phyloP scores from a whole-genome alignment of 1,140 invertebrate genomes.

The Drosophila oshimai region DNA sequence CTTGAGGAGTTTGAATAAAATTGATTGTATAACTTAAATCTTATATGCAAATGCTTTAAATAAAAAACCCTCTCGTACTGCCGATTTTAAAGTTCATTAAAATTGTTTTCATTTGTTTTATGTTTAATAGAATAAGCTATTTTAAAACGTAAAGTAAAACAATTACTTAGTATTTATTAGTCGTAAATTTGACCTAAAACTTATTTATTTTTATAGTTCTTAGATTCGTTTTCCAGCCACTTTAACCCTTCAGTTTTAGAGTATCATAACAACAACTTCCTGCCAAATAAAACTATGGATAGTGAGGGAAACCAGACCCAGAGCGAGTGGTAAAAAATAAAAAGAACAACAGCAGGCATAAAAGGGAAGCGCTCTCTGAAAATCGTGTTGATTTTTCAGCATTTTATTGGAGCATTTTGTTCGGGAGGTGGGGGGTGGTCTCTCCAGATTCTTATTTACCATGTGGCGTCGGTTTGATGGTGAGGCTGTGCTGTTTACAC shows the following conservation, averaged over 20 bases:
- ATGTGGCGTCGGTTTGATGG: neutral
- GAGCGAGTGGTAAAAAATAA: conserved; percentile 9
- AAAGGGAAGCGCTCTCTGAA: conserved; percentile 13
- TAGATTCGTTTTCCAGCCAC: neutral
- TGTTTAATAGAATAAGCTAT: too few relatives aligned
- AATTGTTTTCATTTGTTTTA: too few relatives aligned
- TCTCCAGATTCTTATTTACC: conserved; percentile 13
- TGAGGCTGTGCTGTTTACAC: conserved; percentile 11
- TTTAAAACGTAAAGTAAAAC: too few relatives aligned
- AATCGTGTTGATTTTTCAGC: conserved; percentile 53
- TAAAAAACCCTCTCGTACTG: too few relatives aligned
- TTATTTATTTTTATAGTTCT: too few relatives aligned
- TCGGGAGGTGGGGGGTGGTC: too few relatives aligned
- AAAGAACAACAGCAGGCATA: conserved; percentile 12
- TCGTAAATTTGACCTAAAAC: too few relatives aligned
- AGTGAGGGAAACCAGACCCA: neutral
- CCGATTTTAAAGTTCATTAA: too few relatives aligned
- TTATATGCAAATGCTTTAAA: too few relatives aligned
- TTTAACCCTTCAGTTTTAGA: neutral
- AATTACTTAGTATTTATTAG: too few relatives aligned
- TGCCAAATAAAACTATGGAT: conserved; percentile 4
- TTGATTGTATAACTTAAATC: too few relatives aligned
- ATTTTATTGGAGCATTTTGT: conserved; percentile 24
- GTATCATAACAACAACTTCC: conserved; percentile 19
- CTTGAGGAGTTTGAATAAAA: too few relatives aligned